Conservation (phyloP, 2,888 invertebrate species). For the Sminthurinus aureus region DNA sequence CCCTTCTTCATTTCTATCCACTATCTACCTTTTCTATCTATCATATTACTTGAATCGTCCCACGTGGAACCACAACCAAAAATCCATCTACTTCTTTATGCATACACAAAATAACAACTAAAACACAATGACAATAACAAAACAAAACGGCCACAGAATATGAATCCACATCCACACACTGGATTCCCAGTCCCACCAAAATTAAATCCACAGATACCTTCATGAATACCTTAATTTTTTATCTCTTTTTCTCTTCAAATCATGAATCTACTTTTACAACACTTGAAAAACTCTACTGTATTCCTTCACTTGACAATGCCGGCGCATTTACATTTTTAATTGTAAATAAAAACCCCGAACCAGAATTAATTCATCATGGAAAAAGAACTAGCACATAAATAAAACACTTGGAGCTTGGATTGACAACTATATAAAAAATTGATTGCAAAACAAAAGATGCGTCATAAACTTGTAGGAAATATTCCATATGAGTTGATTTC, state of each 20-base stretch:
- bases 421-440: neutral
- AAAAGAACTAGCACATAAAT: too few species aligned
- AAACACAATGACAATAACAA: constrained; percentile 8
- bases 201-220: constrained; percentile 45
- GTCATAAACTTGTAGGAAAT: too few species aligned
- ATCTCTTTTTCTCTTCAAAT: neutral
- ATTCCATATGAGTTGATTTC: too few species aligned
- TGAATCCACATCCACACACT: constrained; percentile 35
- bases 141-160: constrained; percentile 46
- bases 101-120: constrained; percentile 40
- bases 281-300: neutral
- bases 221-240: constrained; percentile 47
- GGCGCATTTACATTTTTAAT: too few species aligned
- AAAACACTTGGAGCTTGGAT: too few species aligned
- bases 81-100: constrained; percentile 41
- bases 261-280: too few species aligned
- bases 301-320: neutral
- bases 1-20: neutral
- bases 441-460: too few species aligned
- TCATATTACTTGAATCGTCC: neutral
- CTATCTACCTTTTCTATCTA: constrained; percentile 4
- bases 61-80: neutral
- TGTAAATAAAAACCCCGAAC: too few species aligned
- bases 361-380: too few species aligned
- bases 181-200: constrained; percentile 34